Conservation (phyloP, 2,797 vertebrate species). For the Florisuga fusca region DNA sequence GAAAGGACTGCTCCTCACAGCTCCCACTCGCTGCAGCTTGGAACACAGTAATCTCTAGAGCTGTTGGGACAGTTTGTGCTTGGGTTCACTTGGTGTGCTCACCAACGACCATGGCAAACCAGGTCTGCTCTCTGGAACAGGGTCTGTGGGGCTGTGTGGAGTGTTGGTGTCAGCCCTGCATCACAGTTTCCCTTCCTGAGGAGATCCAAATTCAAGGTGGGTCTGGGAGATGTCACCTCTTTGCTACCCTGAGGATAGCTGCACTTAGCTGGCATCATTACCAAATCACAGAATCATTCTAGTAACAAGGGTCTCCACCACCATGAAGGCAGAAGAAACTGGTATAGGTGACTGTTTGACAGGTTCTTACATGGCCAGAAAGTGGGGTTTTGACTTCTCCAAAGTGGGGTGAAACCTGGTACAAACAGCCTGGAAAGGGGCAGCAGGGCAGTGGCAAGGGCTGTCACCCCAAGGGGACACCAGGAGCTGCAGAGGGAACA, state of each 20-base stretch:
- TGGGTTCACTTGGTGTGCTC: not conserved
- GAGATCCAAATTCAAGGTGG: fast-evolving
- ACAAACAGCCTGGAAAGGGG: not conserved
- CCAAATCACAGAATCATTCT: not conserved
- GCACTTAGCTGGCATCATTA: not conserved
- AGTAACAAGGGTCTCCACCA: not conserved
- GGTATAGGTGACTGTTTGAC: not conserved
- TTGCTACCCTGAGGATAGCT: not conserved
- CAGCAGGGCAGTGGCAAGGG: fast-evolving
- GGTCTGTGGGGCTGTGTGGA: not conserved
- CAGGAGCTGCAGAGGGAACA: not conserved
- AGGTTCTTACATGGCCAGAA: fast-evolving
- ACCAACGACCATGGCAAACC: fast-evolving
- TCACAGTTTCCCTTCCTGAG: fast-evolving
- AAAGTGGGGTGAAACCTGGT: not conserved
- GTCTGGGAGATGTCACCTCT: not conserved
- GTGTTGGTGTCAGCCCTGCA: not conserved
- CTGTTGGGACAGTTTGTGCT: not conserved
- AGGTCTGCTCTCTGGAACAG: not conserved
- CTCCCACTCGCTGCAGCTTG: not conserved
- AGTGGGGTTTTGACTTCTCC: not conserved
- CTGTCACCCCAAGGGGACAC: not conserved
- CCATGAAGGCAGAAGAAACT: not conserved
- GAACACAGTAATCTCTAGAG: not conserved
- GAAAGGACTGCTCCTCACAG: not conserved